A percentile compares a stretch with the other conserved stretches of the same genome.
phyloP scores from a whole-genome alignment of 1,140 invertebrate species.

The Akabosia matsudoensis region DNA sequence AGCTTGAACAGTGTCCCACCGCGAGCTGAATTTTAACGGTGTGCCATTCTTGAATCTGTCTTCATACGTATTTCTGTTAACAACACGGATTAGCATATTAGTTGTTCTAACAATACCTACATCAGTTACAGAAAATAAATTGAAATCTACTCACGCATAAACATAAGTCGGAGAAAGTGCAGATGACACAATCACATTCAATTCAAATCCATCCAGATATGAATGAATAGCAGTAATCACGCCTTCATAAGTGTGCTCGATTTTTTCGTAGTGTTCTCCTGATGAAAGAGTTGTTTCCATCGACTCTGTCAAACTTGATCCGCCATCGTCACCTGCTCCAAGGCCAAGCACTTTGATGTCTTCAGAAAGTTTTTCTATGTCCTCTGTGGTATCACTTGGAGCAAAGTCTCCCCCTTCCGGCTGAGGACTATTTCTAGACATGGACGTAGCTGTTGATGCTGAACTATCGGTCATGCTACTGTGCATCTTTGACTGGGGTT shows the following conservation, averaged over 20 bases:
- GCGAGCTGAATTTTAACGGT: constrained; percentile 40
- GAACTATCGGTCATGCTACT: neutral
- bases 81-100: neutral
- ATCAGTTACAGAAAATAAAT: too few species aligned
- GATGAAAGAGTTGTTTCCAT: neutral
- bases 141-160: constrained; percentile 35
- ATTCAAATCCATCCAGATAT: constrained; percentile 34
- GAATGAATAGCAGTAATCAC: constrained; percentile 40
- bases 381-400: neutral
- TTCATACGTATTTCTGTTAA: constrained; percentile 37
- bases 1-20: constrained; percentile 58
- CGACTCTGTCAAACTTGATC: constrained; percentile 6
- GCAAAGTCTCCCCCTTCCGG: neutral
- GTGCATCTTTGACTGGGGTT: neutral
- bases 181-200: constrained; percentile 41
- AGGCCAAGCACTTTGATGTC: neutral
- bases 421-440: neutral
- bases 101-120: neutral
- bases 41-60: constrained; percentile 37
- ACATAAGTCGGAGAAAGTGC: constrained; percentile 40
- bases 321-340: neutral
- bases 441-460: neutral
- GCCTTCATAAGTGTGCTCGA: constrained; percentile 36
- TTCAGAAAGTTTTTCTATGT: neutral
- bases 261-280: constrained; percentile 29